These are phyloP conservation scores for Dipodomys merriami DNA, from an alignment of 2,113 vertebrate species.

Conservation along the genomic window DNA sequence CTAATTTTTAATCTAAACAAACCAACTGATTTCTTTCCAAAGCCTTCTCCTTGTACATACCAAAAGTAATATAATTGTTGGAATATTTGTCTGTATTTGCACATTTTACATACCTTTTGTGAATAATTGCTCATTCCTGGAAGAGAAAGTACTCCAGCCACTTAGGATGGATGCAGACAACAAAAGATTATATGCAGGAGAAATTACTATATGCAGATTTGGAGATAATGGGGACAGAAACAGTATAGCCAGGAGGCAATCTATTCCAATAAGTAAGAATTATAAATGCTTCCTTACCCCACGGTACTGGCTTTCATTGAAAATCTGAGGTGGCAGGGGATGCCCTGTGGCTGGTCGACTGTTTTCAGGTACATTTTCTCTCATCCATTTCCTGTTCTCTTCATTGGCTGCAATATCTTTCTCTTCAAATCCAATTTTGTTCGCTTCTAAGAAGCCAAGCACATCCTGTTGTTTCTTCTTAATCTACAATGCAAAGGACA, in stretches of 20 bases:
- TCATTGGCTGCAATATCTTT: constrained; percentile 96
- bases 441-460: constrained; percentile 93
- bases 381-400: constrained; percentile 97
- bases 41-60: not conserved
- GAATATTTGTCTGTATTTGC: not conserved
- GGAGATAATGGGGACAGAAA: not conserved
- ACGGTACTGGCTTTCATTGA: constrained; percentile 94
- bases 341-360: constrained; percentile 92
- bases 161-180: not conserved
- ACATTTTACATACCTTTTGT: not conserved
- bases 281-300: constrained; percentile 89
- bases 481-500: constrained; percentile 87
- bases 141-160: constrained; percentile 2
- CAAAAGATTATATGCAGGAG: not conserved
- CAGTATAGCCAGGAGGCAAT: not conserved
- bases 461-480: constrained; percentile 99
- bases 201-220: not conserved
- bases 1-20: constrained; percentile 11
- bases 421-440: constrained; percentile 97
- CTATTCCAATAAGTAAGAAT: constrained; percentile 10
- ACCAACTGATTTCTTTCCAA: constrained; percentile 24
- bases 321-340: constrained; percentile 97
- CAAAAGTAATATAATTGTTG: not conserved
- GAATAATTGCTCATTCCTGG: not conserved
- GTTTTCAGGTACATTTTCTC: constrained; percentile 95